Evolutionary conservation across 2,888 invertebrate genomes (phyloP), one percentile per base, ranked within the genome.

Genomic region (Chrysomela aeneicollis): DNA sequence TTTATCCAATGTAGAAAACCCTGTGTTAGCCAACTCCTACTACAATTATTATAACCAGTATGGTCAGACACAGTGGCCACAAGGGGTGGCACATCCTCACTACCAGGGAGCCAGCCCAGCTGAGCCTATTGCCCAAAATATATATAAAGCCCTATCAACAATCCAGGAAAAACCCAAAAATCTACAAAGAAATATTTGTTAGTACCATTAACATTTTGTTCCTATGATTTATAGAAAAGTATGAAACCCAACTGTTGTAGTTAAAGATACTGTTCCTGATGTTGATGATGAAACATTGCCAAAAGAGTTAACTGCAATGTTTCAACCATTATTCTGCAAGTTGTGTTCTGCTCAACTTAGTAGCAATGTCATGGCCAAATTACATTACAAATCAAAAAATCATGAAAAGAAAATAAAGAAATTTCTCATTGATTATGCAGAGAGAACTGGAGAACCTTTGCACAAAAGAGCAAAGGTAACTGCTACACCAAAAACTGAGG

Each of bases 371-470:
- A 82, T 83, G 69, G 86, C 87, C 1, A 83, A 82, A 62, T 75
- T 84, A 66, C 87, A 87, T 70, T 87, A 87, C 70, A 82, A 83
- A 57, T 87, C 87, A 0, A 86, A 85, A 70, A 82, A 83, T 26
- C 87, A 87, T 71, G 84, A 86, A 59, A 86, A 85, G 58, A 85
- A 85, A 71, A 81, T 87, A 1, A 79, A 80, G 35, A 79, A 79
- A 26, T 87, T 84, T 82, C 71, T 87, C 50, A 76, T 80, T 1
- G 82, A 82, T 1, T 80, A 83, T 77, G 73, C 82, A 0, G 77
- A 77, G 63, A 75, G 74, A 71, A 83, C 81, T 6, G 84, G 83
- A 4, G 81, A 83, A 69, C 82, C 84, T 0, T 67, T 82, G 53
- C 83, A 82, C 69, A 79, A 81, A 66, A 73, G 78, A 61, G 79